A percentile compares a stretch with the other conserved stretches of the same genome.
Evolutionary conservation across 2,113 vertebrate species (phyloP).

Genomic region (Mirounga angustirostris): DNA sequence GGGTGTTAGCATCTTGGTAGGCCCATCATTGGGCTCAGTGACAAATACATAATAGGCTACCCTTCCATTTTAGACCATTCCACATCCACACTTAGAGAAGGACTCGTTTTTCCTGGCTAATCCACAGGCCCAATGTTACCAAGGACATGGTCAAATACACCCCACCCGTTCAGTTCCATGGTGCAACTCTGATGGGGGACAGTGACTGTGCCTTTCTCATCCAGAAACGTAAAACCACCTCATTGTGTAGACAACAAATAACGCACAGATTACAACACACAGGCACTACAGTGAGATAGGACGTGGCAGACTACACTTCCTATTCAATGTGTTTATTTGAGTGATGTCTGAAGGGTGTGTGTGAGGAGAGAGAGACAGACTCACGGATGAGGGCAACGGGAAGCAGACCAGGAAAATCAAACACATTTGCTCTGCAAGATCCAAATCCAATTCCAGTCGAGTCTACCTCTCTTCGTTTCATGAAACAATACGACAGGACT

Average conservation of each 20-base stretch:
- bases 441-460: neutral
- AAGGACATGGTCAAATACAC: neutral
- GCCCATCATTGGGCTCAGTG: neutral
- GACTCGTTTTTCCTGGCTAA: neutral
- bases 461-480: neutral
- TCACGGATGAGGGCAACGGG: neutral
- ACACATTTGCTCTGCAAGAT: neutral
- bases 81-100: neutral
- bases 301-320: neutral
- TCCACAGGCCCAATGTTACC: neutral
- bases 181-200: neutral
- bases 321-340: neutral
- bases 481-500: neutral
- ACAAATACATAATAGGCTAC: neutral
- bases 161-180: neutral
- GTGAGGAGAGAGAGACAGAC: neutral
- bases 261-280: neutral
- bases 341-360: neutral
- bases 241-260: neutral
- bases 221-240: neutral
- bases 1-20: neutral
- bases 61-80: neutral
- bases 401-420: neutral
- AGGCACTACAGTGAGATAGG: fast-evolving
- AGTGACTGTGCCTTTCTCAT: neutral